Base-by-base conservation (phyloP, 2,797 vertebrate species). In the Uromys caudimaculatus region DNA sequence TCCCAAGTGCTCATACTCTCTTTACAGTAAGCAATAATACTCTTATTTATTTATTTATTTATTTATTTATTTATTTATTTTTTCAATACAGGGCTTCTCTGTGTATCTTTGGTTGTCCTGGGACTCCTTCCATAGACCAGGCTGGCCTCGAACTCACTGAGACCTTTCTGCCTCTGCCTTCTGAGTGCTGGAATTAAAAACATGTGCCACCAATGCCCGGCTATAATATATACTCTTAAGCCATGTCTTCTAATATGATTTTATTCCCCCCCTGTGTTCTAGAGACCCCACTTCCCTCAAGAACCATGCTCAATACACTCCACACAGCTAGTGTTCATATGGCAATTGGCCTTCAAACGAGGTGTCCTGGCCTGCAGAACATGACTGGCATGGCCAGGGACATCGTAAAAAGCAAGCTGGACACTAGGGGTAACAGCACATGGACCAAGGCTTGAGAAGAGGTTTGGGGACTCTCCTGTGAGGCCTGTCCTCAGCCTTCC, bases 291-390 rank as follows among this genome's bases (percentile, higher is more conserved):
- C 32, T 41, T 41, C 8, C 60, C 16, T 52, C 21, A 38, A 3
- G 21, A 67, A 56, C 69, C 75, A 8, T 17, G 29, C 38, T 67
- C n/a, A 35, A 67, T 32, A 75, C 38, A 54, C 35, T 27, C 24
- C 32, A 6, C 10, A 6, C 50, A 16, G 13, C 0, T 14, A 14
- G 38, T 24, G 23, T 21, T 19, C 52, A 47, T 0, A 0, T 23
- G 24, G 71, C 38, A 3, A 1, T 1, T 24, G 52, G 41, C 78
- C 60, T 4, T 69, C 9, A 54, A 27, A 71, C 4, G 29, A 71
- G 56, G 19, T 50, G 32, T 9, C 52, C 24, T 9, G 60, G 41
- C 19, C 38, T 77, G 71, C 27, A 11, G 35, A 41, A 84, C 29
- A 29, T 16, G 56, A 47, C 17, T 21, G 38, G 27, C 5, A 3